Base-by-base conservation (phyloP, 2,113 vertebrate genomes). In the Pseudorhombus dupliciocellatus region DNA sequence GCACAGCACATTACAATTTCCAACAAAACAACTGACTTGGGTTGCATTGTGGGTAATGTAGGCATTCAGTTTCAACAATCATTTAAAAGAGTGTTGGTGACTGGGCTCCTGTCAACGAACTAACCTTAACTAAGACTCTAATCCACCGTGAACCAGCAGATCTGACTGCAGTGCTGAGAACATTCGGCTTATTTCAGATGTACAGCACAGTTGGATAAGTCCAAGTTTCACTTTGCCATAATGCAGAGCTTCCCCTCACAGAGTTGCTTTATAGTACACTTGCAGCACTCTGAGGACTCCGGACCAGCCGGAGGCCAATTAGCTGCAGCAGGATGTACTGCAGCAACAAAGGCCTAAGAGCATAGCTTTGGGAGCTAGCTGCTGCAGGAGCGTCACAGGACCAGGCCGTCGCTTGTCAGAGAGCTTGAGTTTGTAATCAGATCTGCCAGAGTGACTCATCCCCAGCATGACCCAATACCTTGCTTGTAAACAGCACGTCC, bases 381-480 rank as follows among this genome's bases (percentile, higher is more conserved):
- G 79, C 85, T 63, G 50, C 72, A 83, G 77, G 63, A 67, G 58
- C 44, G 61, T 81, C 73, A 75, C 60, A 46, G 61, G 61, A 75
- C 63, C 56, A 25, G 84, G 66, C 71, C 71, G 22, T 85, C 54
- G 58, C 78, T 67, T 77, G 78, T 66, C 73, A 78, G 67, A 75
- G 58, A 83, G 61, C 77, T 68, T 83, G 67, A 76, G 61, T 60
- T 88, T 28, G 60, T 71, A 68, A 86, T 88, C 84, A 81, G 48
- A 83, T 81, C 77, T 75, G 79, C 75, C 72, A 66, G 63, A 4
- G n/a, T 85, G 77, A 86, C 61, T 84, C 83, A 78, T 69, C 80
- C 22, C 48, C 59, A 64, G 62, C 62, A 74, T 67, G 66, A 40
- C 73, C 75, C 57, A 59, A 66, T 40, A 66, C 58, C 18, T 73